Evolutionary conservation across 2,797 vertebrate species (phyloP).

Genomic region (Salarias fasciatus): DNA sequence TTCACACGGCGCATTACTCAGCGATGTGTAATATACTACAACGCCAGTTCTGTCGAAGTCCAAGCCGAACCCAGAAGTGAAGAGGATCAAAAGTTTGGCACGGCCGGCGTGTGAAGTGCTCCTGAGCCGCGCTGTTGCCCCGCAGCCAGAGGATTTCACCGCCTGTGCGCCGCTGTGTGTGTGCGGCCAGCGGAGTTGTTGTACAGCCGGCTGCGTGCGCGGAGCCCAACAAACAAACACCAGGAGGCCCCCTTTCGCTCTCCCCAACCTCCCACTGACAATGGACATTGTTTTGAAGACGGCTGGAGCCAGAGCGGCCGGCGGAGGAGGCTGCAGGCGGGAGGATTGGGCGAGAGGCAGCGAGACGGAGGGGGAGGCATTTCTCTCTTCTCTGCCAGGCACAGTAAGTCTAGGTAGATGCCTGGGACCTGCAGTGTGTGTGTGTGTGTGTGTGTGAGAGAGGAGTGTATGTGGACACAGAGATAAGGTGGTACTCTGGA

Average conservation of each 20-base stretch:
- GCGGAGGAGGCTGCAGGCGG: constrained; percentile 37
- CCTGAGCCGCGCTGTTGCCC: constrained; percentile 6
- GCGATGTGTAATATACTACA: too few relatives aligned
- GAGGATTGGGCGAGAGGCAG: constrained; percentile 36
- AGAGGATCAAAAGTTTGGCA: not conserved
- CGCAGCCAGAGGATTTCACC: constrained; percentile 19
- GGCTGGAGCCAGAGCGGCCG: constrained; percentile 47
- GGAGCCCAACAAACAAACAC: constrained; percentile 42
- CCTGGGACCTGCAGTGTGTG: constrained; percentile 46
- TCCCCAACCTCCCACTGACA: constrained; percentile 53
- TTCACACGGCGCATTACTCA: too few relatives aligned
- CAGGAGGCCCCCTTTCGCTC: constrained; percentile 45
- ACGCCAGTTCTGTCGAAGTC: too few relatives aligned
- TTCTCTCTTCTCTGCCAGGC: constrained; percentile 49
- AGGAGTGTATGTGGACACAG: constrained; percentile 53
- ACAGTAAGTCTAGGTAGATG: constrained; percentile 54
- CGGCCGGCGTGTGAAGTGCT: constrained; percentile 9
- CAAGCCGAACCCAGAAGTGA: not conserved
- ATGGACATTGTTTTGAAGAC: constrained; percentile 58
- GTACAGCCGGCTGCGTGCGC: constrained; percentile 41
- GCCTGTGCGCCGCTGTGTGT: too few relatives aligned
- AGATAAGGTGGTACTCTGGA: constrained; percentile 66
- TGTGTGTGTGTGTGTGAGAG: constrained; percentile 21
- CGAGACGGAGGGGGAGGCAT: constrained; percentile 2
- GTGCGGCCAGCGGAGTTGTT: constrained; percentile 2